Evolutionary conservation across 2,113 vertebrate species (phyloP), one percentile per base, ranked within the genome.

Genomic region (Harpagus bidentatus): DNA sequence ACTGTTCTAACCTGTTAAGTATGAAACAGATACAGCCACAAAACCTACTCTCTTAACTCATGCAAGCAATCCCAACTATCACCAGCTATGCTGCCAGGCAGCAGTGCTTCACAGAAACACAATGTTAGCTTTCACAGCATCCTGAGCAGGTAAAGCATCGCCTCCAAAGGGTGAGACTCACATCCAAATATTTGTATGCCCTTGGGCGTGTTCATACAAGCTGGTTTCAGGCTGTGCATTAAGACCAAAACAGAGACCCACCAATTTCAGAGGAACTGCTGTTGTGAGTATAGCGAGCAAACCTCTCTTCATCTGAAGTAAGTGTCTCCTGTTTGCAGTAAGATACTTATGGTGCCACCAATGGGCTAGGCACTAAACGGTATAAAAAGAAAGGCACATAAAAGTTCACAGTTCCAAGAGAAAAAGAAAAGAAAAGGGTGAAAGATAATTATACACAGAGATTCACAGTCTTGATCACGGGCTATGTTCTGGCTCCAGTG

Each of bases 401-500:
- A 76, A 88, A 77, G 14, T 31, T 82, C 48, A 48, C 18, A 38
- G 22, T 67, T 71, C 79, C 77, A 66, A 77, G 34, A 69, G 25
- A 21, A 92, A 88, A 81, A 52, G 2, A 59, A 82, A 48, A 40
- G 3, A 59, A 82, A 61, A 45, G 6, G 9, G 42, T 80, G 16
- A 17, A 82, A 90, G 22, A 65, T 16, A 78, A 59, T 82, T 61
- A 47, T 17, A 55, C 22, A 47, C 10, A 76, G 23, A 88, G n/a
- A 26, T 22, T 72, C 13, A 9, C 7, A 11, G n/a, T 79, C 40
- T 67, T 55, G 47, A 42, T 63, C 34, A 12, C 8, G 6, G 19
- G 10, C 29, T 65, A 1, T 69, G 8, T 59, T 84, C 65, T 50
- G 32, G 4, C 28, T 86, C 5, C 0, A 0, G 14, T 38, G 4